These are phyloP conservation scores for Agrotis ipsilon DNA, from an alignment of 2,888 invertebrate species.

Conservation along the genomic window DNA sequence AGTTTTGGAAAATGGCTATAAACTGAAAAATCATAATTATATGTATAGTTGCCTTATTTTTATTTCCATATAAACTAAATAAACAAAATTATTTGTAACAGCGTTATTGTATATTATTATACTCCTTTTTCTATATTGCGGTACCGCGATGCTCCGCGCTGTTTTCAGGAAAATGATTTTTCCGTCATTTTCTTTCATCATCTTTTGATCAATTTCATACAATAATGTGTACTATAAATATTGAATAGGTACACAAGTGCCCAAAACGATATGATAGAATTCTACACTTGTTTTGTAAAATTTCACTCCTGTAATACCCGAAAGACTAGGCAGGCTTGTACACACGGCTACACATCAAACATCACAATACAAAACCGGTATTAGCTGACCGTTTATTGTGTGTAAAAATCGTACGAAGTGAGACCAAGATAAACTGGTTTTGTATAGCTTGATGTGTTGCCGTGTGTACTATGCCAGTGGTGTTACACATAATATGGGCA, in stretches of 20 bases:
- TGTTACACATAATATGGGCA: too few relatives aligned
- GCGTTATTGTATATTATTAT: too few relatives aligned
- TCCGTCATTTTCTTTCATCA: background rate
- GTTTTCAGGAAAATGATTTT: background rate
- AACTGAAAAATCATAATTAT: background rate
- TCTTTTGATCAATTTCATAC: background rate
- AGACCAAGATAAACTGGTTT: too few relatives aligned
- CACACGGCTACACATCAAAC: too few relatives aligned
- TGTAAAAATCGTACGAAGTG: too few relatives aligned
- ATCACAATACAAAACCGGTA: too few relatives aligned
- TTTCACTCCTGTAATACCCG: background rate
- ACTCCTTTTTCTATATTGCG: conserved; percentile 1
- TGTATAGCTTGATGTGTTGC: too few relatives aligned
- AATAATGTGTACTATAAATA: background rate
- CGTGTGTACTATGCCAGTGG: too few relatives aligned
- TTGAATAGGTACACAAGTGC: background rate
- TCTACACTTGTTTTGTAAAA: background rate
- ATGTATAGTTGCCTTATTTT: background rate
- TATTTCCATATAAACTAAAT: background rate
- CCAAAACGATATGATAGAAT: background rate
- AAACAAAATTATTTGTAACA: background rate
- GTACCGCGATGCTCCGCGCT: background rate
- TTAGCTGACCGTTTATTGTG: too few relatives aligned
- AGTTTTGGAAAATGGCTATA: background rate
- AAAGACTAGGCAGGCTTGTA: background rate